phyloP scores from a whole-genome alignment of 1,140 invertebrate species.

The Ips nitidus region DNA sequence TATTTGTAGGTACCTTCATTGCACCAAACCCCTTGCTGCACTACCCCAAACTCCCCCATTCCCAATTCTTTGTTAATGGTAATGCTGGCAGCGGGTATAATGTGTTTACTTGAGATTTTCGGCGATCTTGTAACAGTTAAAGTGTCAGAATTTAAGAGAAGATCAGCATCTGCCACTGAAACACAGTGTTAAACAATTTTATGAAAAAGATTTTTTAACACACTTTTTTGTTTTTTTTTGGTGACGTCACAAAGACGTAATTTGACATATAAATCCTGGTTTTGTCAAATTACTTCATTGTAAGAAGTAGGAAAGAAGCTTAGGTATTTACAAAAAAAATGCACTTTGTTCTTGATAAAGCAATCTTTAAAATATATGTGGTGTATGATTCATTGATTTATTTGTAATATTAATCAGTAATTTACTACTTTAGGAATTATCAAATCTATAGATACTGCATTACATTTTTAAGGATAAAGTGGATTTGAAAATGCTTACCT shows the following conservation, averaged over 20 bases:
- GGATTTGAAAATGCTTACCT: conserved; percentile 14
- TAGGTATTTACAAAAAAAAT: too few species aligned
- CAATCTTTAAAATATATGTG: too few species aligned
- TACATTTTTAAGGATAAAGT: not conserved
- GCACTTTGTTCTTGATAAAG: too few species aligned
- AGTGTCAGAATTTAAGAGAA: conserved; percentile 42
- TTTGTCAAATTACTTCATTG: too few species aligned
- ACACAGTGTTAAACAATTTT: conserved; percentile 22
- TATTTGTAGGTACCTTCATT: conserved; percentile 68
- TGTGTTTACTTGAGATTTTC: conserved; percentile 86
- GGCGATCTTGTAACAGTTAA: conserved; percentile 44
- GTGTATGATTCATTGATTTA: too few species aligned
- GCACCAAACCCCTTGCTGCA: conserved; percentile 98
- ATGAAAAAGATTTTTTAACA: too few species aligned
- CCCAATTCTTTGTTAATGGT: conserved; percentile 93
- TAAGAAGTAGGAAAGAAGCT: too few species aligned
- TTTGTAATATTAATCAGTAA: too few species aligned
- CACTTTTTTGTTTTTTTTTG: not conserved
- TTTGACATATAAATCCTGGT: too few species aligned
- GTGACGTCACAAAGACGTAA: not conserved
- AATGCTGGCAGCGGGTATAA: conserved; percentile 92
- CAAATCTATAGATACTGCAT: not conserved
- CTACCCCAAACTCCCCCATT: conserved; percentile 95
- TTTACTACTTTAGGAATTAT: too few species aligned
- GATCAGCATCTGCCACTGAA: conserved; percentile 44